Evolutionary conservation across 2,113 vertebrate genomes (phyloP).

Genomic region (Serinus canaria): DNA sequence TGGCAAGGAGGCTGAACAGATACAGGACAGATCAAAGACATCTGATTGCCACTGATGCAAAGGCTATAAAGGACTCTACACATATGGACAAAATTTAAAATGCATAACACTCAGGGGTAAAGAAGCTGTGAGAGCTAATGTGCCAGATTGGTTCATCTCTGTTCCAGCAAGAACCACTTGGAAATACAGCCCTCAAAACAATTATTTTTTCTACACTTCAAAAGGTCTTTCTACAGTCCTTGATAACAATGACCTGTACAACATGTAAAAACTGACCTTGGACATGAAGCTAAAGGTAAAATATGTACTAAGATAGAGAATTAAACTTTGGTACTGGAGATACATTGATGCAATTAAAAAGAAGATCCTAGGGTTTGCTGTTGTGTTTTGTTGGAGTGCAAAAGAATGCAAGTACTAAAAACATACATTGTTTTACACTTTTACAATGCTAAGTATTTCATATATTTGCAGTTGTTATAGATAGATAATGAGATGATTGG

Average conservation of each 20-base stretch:
- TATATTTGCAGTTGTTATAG: neutral
- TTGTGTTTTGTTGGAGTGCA: neutral
- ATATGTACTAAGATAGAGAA: neutral
- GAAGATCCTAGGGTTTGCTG: neutral
- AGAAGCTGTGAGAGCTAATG: neutral
- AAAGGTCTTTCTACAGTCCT: neutral
- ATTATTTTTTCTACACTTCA: neutral
- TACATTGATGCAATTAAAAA: neutral
- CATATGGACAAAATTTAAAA: neutral
- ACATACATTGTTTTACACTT: neutral
- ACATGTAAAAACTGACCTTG: neutral
- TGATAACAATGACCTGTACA: neutral
- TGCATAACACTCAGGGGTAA: neutral
- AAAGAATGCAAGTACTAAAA: neutral
- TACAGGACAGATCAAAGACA: neutral
- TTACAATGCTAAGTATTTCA: neutral
- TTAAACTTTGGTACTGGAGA: neutral
- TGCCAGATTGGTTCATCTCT: neutral
- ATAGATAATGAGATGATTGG: too few species aligned
- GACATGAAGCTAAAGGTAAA: neutral
- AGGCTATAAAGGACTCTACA: neutral
- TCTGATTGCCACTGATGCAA: neutral
- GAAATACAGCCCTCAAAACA: neutral
- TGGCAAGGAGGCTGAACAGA: neutral
- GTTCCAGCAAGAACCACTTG: neutral